A percentile compares a stretch with the other conserved stretches of the same genome.
Evolutionary conservation across 2,797 vertebrate genomes (phyloP).

Genomic region (Chiroxiphia lanceolata): DNA sequence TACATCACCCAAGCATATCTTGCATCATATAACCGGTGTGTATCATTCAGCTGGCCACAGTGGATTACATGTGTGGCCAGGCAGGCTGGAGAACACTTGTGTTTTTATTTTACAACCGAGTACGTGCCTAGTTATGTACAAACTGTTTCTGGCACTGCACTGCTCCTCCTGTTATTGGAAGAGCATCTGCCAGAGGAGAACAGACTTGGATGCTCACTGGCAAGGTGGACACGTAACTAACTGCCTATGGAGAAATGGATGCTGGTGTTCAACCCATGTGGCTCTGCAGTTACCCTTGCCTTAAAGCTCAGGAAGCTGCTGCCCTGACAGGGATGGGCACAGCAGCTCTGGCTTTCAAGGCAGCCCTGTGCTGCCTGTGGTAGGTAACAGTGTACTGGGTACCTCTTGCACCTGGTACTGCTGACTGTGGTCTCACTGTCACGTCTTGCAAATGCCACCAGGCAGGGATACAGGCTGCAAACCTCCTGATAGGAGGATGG

Average conservation of each 20-base stretch:
- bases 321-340: neutral
- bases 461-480: neutral
- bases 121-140: neutral
- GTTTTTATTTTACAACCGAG: neutral
- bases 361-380: neutral
- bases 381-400: accelerated
- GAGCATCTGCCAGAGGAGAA: neutral
- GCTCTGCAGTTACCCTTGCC: neutral
- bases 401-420: neutral
- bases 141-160: neutral
- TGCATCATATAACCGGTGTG: neutral
- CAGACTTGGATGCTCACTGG: neutral
- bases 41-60: neutral
- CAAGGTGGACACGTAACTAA: neutral
- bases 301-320: neutral
- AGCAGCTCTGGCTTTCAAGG: neutral
- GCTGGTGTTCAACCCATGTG: neutral
- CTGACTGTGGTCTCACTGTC: neutral
- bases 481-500: neutral
- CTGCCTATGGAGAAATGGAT: neutral
- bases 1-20: neutral
- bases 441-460: neutral
- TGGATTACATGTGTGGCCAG: neutral
- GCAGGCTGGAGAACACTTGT: neutral
- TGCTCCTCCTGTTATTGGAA: neutral